phyloP scores from a whole-genome alignment of 2,113 vertebrate species.

The Uria aalge region DNA sequence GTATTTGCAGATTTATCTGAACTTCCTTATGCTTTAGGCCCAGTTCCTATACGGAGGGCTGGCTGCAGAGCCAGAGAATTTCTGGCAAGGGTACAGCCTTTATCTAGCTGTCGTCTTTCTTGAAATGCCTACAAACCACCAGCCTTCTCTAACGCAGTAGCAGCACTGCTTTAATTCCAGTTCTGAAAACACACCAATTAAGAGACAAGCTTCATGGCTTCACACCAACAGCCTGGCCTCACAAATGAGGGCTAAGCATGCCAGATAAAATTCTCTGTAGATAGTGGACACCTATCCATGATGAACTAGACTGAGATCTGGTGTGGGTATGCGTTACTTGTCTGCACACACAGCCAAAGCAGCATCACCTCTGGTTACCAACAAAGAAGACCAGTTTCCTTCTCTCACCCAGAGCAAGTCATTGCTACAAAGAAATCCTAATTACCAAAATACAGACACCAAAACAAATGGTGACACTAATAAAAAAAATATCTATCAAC shows the following conservation, averaged over 20 bases:
- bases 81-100: not conserved
- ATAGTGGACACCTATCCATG: not conserved
- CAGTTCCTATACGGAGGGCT: not conserved
- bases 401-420: not conserved
- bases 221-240: not conserved
- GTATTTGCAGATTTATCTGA: not conserved
- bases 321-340: accelerated
- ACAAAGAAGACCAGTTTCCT: not conserved
- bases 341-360: not conserved
- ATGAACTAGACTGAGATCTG: not conserved
- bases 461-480: not conserved
- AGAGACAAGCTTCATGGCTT: not conserved
- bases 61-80: not conserved
- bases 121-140: not conserved
- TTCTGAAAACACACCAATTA: not conserved
- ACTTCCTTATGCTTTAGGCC: not conserved
- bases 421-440: not conserved
- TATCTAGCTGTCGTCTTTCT: not conserved
- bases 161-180: not conserved
- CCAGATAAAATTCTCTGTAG: not conserved
- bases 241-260: not conserved
- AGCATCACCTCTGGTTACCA: not conserved
- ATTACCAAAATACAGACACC: not conserved
- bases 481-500: not conserved
- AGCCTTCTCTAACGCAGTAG: not conserved